These are phyloP conservation scores for Petaurus breviceps DNA, from an alignment of 2,113 vertebrate genomes.

Conservation along the genomic window DNA sequence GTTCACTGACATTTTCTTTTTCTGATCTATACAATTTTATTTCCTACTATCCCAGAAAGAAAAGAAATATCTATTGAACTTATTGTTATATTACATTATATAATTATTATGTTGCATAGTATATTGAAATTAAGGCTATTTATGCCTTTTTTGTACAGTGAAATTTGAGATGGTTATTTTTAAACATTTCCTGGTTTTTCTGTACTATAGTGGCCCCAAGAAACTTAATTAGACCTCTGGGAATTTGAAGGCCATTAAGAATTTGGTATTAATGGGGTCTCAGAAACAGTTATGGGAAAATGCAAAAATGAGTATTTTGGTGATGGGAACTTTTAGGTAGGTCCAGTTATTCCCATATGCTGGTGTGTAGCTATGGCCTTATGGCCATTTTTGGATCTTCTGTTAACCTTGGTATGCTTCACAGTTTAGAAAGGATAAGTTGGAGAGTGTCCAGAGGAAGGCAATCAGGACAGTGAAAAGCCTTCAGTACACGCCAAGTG, in stretches of 20 bases:
- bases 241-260: background rate
- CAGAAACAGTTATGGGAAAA: background rate
- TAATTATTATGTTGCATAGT: too few species aligned
- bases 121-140: background rate
- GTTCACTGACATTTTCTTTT: background rate
- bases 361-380: background rate
- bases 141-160: background rate
- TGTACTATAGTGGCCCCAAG: background rate
- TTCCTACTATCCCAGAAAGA: background rate
- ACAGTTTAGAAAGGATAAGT: background rate
- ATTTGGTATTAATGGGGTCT: background rate
- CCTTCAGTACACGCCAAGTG: background rate
- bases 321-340: background rate
- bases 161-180: constrained; percentile 30
- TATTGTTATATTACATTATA: background rate
- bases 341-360: background rate
- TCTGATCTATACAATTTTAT: background rate
- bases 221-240: constrained; percentile 1
- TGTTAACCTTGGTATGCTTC: background rate
- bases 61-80: background rate
- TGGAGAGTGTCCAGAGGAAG: background rate
- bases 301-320: background rate
- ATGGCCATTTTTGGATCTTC: background rate
- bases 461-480: background rate
- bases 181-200: constrained; percentile 36